A percentile compares a stretch with the other conserved stretches of the same genome.
These are phyloP conservation scores for Aphaenogaster rudis DNA, from an alignment of 1,140 invertebrate species.

Conservation along the genomic window DNA sequence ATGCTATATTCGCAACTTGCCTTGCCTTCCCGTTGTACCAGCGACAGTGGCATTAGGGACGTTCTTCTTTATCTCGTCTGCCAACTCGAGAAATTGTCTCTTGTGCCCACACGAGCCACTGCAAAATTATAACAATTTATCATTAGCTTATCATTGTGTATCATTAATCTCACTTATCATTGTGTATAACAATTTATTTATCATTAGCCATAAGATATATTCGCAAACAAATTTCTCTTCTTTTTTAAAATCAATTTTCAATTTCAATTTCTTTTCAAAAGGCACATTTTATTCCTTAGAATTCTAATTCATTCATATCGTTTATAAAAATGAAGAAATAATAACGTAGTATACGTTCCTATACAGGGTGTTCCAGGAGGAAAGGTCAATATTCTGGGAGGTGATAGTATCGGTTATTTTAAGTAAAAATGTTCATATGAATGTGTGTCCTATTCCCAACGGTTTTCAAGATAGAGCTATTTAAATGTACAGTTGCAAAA, in stretches of 20 bases:
- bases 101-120: conserved; percentile 89
- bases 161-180: too few relatives aligned
- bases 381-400: too few relatives aligned
- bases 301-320: not conserved
- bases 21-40: conserved; percentile 88
- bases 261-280: conserved; percentile 3
- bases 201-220: not conserved
- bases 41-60: conserved; percentile 87
- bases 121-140: conserved; percentile 71
- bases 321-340: conserved; percentile 5
- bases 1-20: conserved; percentile 77
- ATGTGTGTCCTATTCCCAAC: too few relatives aligned
- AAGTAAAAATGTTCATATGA: too few relatives aligned
- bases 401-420: too few relatives aligned
- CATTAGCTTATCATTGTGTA: not conserved
- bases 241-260: too few relatives aligned
- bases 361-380: not conserved
- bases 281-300: not conserved
- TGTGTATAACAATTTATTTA: not conserved
- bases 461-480: too few relatives aligned
- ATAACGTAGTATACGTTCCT: not conserved
- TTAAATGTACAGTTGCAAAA: too few relatives aligned
- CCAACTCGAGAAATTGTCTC: conserved; percentile 88
- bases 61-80: conserved; percentile 86
- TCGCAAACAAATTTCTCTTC: not conserved